These are phyloP conservation scores for Oxycera nigricornis DNA, from an alignment of 2,888 invertebrate genomes.

Conservation along the genomic window DNA sequence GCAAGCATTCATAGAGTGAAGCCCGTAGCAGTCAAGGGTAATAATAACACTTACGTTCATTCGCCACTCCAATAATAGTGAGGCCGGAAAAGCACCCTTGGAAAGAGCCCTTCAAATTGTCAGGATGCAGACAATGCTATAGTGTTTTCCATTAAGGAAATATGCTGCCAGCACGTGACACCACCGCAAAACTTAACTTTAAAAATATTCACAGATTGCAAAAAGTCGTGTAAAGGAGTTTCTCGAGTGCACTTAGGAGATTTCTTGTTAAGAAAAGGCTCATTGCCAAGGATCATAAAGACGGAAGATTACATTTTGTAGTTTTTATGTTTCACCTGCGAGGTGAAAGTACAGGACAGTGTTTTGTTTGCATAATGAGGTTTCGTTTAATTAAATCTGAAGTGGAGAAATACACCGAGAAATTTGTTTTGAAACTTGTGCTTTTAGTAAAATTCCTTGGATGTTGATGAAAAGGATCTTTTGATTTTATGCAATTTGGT, in stretches of 20 bases:
- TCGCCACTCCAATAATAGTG: background rate
- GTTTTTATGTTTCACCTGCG: background rate
- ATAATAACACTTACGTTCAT: conserved; percentile 1
- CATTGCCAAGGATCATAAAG: background rate
- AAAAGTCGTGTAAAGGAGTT: conserved; percentile 4
- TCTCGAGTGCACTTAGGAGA: background rate
- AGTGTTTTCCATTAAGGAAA: conserved; percentile 24
- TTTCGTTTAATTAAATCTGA: no score
- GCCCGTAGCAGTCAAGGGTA: background rate
- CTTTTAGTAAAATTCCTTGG: no score
- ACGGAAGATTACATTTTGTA: background rate
- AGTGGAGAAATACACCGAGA: no score
- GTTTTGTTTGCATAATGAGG: background rate
- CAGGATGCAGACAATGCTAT: background rate
- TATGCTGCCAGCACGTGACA: conserved; percentile 43
- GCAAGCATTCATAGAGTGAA: background rate
- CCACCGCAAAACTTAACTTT: conserved; percentile 10
- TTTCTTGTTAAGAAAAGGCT: background rate
- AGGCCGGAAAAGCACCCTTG: background rate
- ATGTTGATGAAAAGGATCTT: no score
- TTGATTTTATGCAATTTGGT: no score
- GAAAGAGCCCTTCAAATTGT: background rate
- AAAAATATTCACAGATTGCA: conserved; percentile 8
- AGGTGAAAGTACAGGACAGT: background rate
- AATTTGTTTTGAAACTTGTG: background rate